Conservation (phyloP, 2,888 invertebrate genomes). For the Junonia oenone region DNA sequence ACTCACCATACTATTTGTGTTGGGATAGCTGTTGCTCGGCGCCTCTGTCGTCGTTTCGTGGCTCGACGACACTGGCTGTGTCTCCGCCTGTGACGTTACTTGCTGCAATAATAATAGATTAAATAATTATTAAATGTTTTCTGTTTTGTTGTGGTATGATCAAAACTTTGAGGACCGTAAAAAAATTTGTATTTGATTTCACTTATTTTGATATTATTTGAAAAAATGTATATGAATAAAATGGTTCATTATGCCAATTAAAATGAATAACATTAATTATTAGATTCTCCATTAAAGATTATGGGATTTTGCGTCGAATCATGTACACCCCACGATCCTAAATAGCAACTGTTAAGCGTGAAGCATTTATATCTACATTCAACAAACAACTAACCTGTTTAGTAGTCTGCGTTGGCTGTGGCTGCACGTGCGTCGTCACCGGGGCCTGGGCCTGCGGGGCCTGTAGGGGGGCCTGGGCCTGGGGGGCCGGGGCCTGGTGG, state of each 20-base stretch:
- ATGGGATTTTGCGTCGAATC: too few species aligned
- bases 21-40: conserved; percentile 35
- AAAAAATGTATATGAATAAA: too few species aligned
- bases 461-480: conserved; percentile 1
- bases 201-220: too few species aligned
- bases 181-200: too few species aligned
- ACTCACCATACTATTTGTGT: conserved; percentile 41
- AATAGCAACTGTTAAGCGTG: too few species aligned
- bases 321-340: too few species aligned
- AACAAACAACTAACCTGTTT: too few species aligned
- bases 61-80: conserved; percentile 31
- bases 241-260: too few species aligned
- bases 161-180: too few species aligned
- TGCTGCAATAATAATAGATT: conserved; percentile 17
- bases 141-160: not conserved
- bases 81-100: conserved; percentile 36
- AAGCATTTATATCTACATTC: too few species aligned
- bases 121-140: not conserved
- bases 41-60: conserved; percentile 38
- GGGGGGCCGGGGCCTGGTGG: conserved; percentile 10
- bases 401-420: conserved; percentile 17
- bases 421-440: conserved; percentile 7
- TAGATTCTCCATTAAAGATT: too few species aligned
- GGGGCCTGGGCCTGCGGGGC: not conserved
- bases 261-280: too few species aligned